Conservation (phyloP, 64 coral and sea anemone species). For the Actinia equina region DNA sequence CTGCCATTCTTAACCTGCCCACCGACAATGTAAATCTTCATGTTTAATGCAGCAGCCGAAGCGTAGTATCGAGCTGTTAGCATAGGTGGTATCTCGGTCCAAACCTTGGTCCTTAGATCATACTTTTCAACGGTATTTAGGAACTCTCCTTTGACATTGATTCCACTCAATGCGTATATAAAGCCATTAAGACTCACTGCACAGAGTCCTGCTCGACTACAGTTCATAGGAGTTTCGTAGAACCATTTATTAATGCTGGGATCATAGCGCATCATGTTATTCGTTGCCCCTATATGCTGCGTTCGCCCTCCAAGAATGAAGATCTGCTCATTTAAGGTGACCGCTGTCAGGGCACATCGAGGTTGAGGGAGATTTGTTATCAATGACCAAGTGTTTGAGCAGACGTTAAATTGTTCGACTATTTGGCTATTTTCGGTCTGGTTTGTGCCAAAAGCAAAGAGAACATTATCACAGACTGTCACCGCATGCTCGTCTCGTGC, state of each 20-base stretch:
- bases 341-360: conserved; percentile 36
- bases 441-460: conserved; percentile 47
- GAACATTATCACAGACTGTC: conserved; percentile 47
- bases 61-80: conserved; percentile 26
- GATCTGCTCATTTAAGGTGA: conserved; percentile 47
- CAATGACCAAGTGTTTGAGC: conserved; percentile 43
- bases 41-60: conserved; percentile 35
- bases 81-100: conserved; percentile 33
- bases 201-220: conserved; percentile 39
- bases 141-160: conserved; percentile 47
- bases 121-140: conserved; percentile 54
- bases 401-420: conserved; percentile 52
- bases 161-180: conserved; percentile 37
- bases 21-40: conserved; percentile 62
- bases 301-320: conserved; percentile 58
- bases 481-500: conserved; percentile 50
- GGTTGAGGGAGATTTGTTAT: conserved; percentile 38
- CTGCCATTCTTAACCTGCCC: conserved; percentile 35
- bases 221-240: conserved; percentile 46
- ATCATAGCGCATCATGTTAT: conserved; percentile 57
- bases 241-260: conserved; percentile 51
- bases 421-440: conserved; percentile 47
- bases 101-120: conserved; percentile 22
- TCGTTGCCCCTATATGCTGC: conserved; percentile 10
- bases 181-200: conserved; percentile 23